Conservation (phyloP, 2,797 vertebrate genomes). For the Coregonus suidteri region DNA sequence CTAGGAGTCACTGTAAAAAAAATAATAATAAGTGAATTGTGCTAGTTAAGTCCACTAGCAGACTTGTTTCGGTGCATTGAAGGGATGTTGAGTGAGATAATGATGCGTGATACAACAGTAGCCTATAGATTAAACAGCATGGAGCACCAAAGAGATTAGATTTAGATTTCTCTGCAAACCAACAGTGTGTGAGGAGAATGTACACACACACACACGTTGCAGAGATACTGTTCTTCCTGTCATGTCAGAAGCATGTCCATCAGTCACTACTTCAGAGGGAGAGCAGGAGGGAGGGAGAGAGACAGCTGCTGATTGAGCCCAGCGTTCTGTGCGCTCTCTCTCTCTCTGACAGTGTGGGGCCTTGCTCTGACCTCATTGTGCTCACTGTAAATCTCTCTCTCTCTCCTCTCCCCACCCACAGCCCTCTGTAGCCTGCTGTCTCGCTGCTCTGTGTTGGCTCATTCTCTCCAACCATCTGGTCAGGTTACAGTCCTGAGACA, state of each 20-base stretch:
- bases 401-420: constrained; percentile 5
- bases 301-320: background rate
- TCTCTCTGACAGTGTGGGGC: background rate
- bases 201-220: constrained; percentile 1
- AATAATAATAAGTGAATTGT: too few relatives aligned
- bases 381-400: constrained; percentile 10
- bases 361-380: constrained; percentile 7
- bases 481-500: background rate
- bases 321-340: background rate
- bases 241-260: background rate
- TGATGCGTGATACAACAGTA: too few relatives aligned
- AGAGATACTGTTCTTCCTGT: background rate
- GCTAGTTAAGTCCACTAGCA: too few relatives aligned
- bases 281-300: background rate
- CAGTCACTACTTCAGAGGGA: background rate
- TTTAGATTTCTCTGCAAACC: too few relatives aligned
- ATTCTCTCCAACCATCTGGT: constrained; percentile 10
- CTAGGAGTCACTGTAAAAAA: too few relatives aligned
- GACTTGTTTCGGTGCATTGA: too few relatives aligned
- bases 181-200: background rate
- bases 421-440: background rate
- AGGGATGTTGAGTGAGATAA: too few relatives aligned
- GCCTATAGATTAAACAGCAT: too few relatives aligned
- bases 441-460: background rate
- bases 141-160: too few relatives aligned